Base-by-base conservation (phyloP, 2,797 vertebrate species). In the Ispidina lecontei region DNA sequence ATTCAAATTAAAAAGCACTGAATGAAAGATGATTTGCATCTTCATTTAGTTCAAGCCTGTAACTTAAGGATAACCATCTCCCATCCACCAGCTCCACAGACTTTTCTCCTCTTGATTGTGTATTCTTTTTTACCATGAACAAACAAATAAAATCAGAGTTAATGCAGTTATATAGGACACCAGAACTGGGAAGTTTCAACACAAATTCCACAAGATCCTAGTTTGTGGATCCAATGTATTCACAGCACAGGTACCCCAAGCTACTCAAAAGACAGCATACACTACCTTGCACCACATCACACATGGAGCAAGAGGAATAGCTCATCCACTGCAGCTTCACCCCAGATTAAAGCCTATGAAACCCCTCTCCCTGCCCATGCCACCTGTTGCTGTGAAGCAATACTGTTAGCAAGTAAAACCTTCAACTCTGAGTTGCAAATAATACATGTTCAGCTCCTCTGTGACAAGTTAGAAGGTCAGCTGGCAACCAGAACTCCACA, bases 251-350 rank as follows among this genome's bases (percentile, higher is more conserved):
- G 12, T 14, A 49, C 10, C 23, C 14, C 46, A 29, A n/a, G 26
- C 17, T 80, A 26, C n/a, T 72, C 54, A 41, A 80, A 85, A 49
- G 14, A 21, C 8, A 64, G 10, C 2, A 0, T 31, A 21, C 9
- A 12, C 58, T 81, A 14, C 33, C 23, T 70, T 54, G 14, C 25
- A 19, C 21, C 35, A 28, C 49, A 78, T 49, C 35, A 59, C 23
- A 1, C 0, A 5, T 6, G 29, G 21, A 64, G 10, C 35, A 55
- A 15, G 21, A 47, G 9, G 5, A n/a, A 20, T 28, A 59, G 19
- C 19, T 70, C 56, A 47, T 31, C 28, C 82, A n/a, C 2, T 59
- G 10, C 43, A 3, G 15, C 26, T 78, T 72, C 14, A 29, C 7
- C 31, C 21, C 31, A 62, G 0, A 10, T 78, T 65, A 55, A 93